Conservation (phyloP, 2,888 invertebrate genomes). For the Tolmerus cingulatus region DNA sequence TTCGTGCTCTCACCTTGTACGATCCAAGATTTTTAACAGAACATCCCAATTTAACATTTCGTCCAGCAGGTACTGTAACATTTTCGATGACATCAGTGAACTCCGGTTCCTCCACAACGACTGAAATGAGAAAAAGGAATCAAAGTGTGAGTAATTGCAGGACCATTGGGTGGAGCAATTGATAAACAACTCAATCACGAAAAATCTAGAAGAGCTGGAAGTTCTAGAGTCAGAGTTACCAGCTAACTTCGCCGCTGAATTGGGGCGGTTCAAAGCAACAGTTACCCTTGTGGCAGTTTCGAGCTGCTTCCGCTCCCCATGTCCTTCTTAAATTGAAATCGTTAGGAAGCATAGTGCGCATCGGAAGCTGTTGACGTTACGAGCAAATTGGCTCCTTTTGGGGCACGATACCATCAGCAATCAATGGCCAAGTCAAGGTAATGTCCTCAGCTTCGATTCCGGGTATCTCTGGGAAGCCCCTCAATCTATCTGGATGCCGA, state of each 20-base stretch:
- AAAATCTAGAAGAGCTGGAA: neutral
- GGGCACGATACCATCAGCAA: constrained; percentile 33
- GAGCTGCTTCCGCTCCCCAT: neutral
- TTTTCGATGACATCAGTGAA: constrained; percentile 91
- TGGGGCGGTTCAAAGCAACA: neutral
- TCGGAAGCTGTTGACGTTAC: constrained; percentile 28
- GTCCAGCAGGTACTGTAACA: constrained; percentile 82
- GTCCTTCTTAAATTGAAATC: constrained; percentile 28
- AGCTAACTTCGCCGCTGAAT: neutral
- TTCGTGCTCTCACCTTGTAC: constrained; percentile 75
- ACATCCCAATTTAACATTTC: constrained; percentile 87
- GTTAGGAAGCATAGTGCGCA: constrained; percentile 27
- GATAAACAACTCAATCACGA: constrained; percentile 29
- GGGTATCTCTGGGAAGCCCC: neutral
- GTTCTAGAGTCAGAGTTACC: neutral
- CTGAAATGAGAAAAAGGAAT: constrained; percentile 65
- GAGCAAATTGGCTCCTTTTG: constrained; percentile 40
- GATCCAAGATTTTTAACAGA: constrained; percentile 90
- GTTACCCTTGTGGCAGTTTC: neutral
- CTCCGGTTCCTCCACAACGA: constrained; percentile 82
- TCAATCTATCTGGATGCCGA: neutral
- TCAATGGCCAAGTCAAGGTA: constrained; percentile 35
- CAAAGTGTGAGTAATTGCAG: neutral
- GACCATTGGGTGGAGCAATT: neutral
- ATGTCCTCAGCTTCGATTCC: constrained; percentile 14